These are phyloP conservation scores for Raja brachyura DNA, from an alignment of 2,113 vertebrate genomes.

Conservation along the genomic window DNA sequence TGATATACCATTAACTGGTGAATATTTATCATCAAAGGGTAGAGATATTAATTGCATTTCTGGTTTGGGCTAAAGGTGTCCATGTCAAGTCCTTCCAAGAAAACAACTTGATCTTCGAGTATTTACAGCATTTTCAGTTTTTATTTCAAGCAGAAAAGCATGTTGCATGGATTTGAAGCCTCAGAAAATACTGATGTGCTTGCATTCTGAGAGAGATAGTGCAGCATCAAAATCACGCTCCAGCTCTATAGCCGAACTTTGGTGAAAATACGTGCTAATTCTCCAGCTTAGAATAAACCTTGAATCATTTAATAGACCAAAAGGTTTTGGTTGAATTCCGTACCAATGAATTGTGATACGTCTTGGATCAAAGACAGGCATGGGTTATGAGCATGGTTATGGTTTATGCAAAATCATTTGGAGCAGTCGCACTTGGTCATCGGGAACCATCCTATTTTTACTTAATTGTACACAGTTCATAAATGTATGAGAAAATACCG, in stretches of 20 bases:
- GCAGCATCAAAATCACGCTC: not conserved
- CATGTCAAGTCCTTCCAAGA: not conserved
- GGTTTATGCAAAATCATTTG: not conserved
- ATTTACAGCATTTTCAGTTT: no score
- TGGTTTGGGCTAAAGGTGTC: not conserved
- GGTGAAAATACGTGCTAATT: not conserved
- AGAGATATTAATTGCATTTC: not conserved
- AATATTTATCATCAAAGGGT: constrained; percentile 8
- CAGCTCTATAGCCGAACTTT: not conserved
- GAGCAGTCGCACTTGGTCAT: not conserved
- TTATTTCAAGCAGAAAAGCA: not conserved
- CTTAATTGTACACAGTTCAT: not conserved
- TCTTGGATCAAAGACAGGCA: not conserved
- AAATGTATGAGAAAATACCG: no score
- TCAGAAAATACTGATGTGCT: not conserved
- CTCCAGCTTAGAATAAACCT: not conserved
- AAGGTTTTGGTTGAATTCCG: not conserved
- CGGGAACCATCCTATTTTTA: not conserved
- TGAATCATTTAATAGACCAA: not conserved
- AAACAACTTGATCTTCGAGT: no score
- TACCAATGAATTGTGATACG: not conserved
- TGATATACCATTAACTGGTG: not conserved
- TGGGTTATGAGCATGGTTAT: not conserved
- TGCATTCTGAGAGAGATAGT: not conserved
- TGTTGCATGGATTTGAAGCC: not conserved